Conservation (phyloP, 2,888 invertebrate species). For the Vanessa cardui region DNA sequence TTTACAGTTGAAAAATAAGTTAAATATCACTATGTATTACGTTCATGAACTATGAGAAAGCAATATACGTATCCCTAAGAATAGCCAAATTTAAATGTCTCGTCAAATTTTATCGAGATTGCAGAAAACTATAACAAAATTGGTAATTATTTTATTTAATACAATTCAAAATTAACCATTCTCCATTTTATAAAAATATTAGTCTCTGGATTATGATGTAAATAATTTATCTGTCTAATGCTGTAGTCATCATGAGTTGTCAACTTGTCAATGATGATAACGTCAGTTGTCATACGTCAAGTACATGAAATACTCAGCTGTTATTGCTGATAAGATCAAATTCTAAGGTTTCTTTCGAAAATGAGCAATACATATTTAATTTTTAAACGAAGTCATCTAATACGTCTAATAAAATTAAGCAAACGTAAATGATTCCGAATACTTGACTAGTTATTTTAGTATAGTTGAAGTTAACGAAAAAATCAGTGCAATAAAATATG, state of each 20-base stretch:
- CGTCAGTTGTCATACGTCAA: not conserved
- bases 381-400: conserved; percentile 28
- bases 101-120: too few relatives aligned
- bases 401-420: conserved; percentile 17
- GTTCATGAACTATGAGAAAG: too few relatives aligned
- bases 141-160: too few relatives aligned
- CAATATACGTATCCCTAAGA: too few relatives aligned
- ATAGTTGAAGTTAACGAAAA: not conserved
- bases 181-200: too few relatives aligned
- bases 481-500: conserved; percentile 49
- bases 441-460: not conserved
- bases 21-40: too few relatives aligned
- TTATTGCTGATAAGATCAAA: conserved; percentile 26
- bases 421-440: not conserved
- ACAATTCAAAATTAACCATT: too few relatives aligned
- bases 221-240: conserved; percentile 11
- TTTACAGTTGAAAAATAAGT: too few relatives aligned
- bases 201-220: not conserved
- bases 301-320: conserved; percentile 16
- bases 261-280: conserved; percentile 10
- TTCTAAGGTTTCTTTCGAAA: conserved; percentile 43
- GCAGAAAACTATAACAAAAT: too few relatives aligned
- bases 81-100: too few relatives aligned
- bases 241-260: conserved; percentile 6
- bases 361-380: conserved; percentile 44